phyloP scores from a whole-genome alignment of 2,888 invertebrate genomes.

The Tortricodes alternella region DNA sequence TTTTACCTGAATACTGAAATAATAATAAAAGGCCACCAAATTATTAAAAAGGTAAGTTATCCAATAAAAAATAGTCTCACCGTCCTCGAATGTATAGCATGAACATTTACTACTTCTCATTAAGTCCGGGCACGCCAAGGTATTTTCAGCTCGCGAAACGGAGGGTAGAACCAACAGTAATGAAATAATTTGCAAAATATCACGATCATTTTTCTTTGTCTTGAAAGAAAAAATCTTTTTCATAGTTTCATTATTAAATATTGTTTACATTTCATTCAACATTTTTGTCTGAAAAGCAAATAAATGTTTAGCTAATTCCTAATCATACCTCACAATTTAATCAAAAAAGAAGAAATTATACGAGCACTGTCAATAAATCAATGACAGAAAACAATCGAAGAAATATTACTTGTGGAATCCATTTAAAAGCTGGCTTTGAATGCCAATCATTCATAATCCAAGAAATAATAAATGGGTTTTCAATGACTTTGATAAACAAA shows the following conservation, averaged over 20 bases:
- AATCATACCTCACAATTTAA: no score
- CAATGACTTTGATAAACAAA: not conserved
- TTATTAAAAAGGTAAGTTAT: conserved; percentile 18
- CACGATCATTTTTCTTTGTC: conserved; percentile 65
- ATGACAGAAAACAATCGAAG: conserved; percentile 10
- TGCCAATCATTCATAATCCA: conserved; percentile 5
- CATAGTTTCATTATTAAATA: conserved; percentile 73
- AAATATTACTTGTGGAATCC: conserved; percentile 7
- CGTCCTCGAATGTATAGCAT: conserved; percentile 95
- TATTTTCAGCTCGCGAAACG: conserved; percentile 77
- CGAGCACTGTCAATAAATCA: conserved; percentile 2
- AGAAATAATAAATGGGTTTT: not conserved
- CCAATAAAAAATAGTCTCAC: conserved; percentile 61
- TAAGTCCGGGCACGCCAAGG: conserved; percentile 86
- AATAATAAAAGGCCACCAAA: conserved; percentile 3
- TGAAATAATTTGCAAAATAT: conserved; percentile 68
- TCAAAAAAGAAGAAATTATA: no score
- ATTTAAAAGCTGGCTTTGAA: not conserved
- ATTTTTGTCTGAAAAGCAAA: conserved; percentile 61
- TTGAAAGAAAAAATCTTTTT: conserved; percentile 67
- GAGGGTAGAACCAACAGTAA: conserved; percentile 71
- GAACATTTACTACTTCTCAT: conserved; percentile 91
- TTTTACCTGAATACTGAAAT: not conserved
- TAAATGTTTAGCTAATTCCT: not conserved
- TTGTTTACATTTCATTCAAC: conserved; percentile 56